A percentile compares a stretch with the other conserved stretches of the same genome.
phyloP scores from a whole-genome alignment of 2,888 invertebrate species.

The Cyrtodaria siliqua region DNA sequence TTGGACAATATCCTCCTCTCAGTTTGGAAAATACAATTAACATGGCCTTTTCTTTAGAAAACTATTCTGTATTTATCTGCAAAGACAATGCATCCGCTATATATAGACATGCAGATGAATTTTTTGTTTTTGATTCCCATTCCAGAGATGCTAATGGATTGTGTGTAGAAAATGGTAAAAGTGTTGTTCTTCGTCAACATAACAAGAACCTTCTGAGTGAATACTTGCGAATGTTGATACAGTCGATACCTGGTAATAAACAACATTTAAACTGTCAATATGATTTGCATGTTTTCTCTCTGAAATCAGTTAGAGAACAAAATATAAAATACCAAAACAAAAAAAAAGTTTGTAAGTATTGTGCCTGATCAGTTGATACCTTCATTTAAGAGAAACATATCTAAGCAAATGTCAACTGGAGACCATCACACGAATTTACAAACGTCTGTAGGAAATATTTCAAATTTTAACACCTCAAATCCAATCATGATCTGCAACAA shows the following conservation, averaged over 20 bases:
- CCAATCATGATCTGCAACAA: too few relatives aligned
- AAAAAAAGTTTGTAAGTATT: too few relatives aligned
- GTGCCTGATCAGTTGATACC: too few relatives aligned
- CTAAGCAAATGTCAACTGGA: too few relatives aligned
- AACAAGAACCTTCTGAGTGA: not conserved
- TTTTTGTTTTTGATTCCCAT: constrained; percentile 34
- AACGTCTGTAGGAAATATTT: not conserved
- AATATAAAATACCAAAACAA: too few relatives aligned
- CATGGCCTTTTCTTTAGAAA: too few relatives aligned
- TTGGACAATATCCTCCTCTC: constrained; percentile 1
- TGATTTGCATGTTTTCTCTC: not conserved
- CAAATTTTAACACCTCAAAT: too few relatives aligned
- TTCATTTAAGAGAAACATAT: too few relatives aligned
- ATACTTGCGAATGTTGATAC: not conserved
- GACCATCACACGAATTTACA: too few relatives aligned
- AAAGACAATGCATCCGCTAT: constrained; percentile 18
- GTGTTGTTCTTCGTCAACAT: not conserved
- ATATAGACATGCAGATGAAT: constrained; percentile 1
- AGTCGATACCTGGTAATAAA: not conserved
- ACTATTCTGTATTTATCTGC: too few relatives aligned
- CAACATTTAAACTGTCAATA: not conserved
- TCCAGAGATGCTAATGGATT: constrained; percentile 16
- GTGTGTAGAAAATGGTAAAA: constrained; percentile 9
- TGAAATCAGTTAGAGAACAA: not conserved
- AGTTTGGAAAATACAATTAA: constrained; percentile 17